phyloP scores from a whole-genome alignment of 2,113 vertebrate species.

The Manacus vitellinus region DNA sequence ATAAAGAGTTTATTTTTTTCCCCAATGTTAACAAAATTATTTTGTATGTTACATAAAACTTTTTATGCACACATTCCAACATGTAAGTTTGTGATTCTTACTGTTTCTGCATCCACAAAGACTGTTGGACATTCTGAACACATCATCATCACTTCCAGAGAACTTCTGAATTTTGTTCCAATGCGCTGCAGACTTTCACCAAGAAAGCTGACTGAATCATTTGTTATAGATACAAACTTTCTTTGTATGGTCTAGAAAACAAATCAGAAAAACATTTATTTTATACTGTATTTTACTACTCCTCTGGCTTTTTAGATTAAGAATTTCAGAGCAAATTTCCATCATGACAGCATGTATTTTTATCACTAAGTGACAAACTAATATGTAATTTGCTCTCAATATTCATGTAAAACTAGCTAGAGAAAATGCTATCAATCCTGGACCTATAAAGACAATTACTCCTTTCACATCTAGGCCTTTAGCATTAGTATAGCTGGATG shows the following conservation, averaged over 20 bases:
- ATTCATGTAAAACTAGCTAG: background rate
- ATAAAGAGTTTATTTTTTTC: background rate
- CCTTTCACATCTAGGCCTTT: background rate
- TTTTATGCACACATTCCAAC: background rate
- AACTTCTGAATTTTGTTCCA: conserved; percentile 94
- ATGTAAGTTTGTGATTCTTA: conserved; percentile 61
- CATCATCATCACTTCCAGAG: conserved; percentile 91
- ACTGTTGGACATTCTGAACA: conserved; percentile 94
- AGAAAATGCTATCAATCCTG: background rate
- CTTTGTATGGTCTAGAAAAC: conserved; percentile 85
- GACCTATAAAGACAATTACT: background rate
- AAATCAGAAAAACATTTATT: background rate
- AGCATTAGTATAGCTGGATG: background rate
- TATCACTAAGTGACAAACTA: background rate
- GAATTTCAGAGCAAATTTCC: background rate
- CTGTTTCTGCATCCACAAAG: conserved; percentile 97
- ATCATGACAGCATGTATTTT: background rate
- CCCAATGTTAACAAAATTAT: background rate
- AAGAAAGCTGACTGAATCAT: conserved; percentile 88
- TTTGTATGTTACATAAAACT: background rate
- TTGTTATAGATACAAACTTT: conserved; percentile 91
- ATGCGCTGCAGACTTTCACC: conserved; percentile 90
- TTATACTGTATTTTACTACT: background rate
- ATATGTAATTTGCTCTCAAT: background rate
- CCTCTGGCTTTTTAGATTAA: background rate